Base-by-base conservation (phyloP, 2,113 vertebrate species). In the Burhinus bistriatus region DNA sequence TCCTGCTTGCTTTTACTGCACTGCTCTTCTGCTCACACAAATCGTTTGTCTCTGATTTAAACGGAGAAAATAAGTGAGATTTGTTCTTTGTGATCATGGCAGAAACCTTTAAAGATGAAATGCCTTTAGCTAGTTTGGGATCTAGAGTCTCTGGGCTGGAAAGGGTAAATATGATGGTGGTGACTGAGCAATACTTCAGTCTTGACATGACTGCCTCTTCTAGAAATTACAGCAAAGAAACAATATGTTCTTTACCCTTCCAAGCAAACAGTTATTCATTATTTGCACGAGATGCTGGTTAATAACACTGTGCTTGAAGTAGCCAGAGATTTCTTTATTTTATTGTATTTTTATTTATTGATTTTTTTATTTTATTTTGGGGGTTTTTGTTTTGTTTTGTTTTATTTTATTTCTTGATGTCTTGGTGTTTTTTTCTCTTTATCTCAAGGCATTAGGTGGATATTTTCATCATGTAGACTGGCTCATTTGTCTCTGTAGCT, bases 401-500 rank as follows among this genome's bases (percentile, higher is more conserved):
- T 70, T 42, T 45, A 27, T 65, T 79, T 54, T 87, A 38, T 61
- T 77, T 79, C 49, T 87, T 77, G 12, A 38, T 51, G 18, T 36
- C 30, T 86, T 65, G 5, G 19, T 51, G 22, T 9, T 59, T 87
- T 55, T 72, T 32, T 18, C 44, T 36, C 22, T 36, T 77, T 85
- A 51, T 87, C 68, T 66, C 47, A 87, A 83, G 84, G 82, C 32
- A 85, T 81, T 94, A 72, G 27, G 47, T 83, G 73, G 47, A 36
- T 94, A 89, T 95, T 95, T 97, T 95, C 87, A 66, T 95, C 75
- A 29, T 76, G 26, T 51, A 68, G 83, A 76, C 76, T 69, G 65
- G 58, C 86, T 97, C 88, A 87, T 97, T 97, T 97, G 86, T 97
- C 85, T 96, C 83, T 89, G 87, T 94, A 95, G 57, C 45, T 87